Conservation (phyloP, 2,888 invertebrate species). For the Drosophila limbata region DNA sequence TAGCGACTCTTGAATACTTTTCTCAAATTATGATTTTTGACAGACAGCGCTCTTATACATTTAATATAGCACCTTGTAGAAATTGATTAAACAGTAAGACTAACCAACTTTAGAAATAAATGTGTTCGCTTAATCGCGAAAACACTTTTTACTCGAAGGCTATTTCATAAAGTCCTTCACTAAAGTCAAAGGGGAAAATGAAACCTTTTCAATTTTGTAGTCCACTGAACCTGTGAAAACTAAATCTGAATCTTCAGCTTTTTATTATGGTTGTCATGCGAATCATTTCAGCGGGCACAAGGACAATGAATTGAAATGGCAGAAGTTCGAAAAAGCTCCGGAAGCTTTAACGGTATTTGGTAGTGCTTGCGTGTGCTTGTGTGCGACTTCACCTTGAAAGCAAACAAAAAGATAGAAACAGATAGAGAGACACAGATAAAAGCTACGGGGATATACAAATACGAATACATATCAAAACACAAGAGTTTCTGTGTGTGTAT, state of each 20-base stretch:
- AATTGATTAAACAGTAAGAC: not conserved
- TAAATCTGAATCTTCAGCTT: not conserved
- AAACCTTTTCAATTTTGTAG: conserved; percentile 21
- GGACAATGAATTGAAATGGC: conserved; percentile 37
- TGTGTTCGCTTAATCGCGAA: too few relatives aligned
- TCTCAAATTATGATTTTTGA: not conserved
- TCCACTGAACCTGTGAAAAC: conserved; percentile 35
- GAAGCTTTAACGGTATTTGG: conserved; percentile 42
- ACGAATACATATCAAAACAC: conserved; percentile 27
- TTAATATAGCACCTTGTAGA: too few relatives aligned
- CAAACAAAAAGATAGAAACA: conserved; percentile 31
- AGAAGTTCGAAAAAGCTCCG: conserved; percentile 68
- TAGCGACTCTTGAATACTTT: conserved; percentile 18
- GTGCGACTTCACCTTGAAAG: conserved; percentile 71
- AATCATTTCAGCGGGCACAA: conserved; percentile 22
- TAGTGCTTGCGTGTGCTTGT: conserved; percentile 33
- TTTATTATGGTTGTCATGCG: conserved; percentile 1
- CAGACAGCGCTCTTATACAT: too few relatives aligned
- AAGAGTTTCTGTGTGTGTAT: conserved; percentile 14
- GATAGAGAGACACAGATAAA: conserved; percentile 6
- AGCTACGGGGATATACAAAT: conserved; percentile 4
- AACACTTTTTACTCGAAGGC: not conserved
- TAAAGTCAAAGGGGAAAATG: too few relatives aligned
- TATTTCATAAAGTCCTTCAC: too few relatives aligned
- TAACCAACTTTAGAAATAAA: too few relatives aligned